Percentiles rank a stretch among this genome's conserved stretches.
Conservation (phyloP, 92 coral and sea anemone species). For the Porites rus region DNA sequence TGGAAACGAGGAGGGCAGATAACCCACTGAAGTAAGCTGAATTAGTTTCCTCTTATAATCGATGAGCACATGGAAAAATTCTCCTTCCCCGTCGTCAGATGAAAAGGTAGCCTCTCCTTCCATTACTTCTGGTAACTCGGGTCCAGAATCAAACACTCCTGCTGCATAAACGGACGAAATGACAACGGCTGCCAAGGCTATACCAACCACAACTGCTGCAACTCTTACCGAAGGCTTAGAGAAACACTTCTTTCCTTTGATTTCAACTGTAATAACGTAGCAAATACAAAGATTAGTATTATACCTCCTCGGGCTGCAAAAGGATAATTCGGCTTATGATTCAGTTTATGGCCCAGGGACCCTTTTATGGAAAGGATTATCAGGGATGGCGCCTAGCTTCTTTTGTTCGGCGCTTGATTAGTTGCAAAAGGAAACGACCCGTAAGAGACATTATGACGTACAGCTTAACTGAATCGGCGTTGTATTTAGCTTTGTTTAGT, state of each 20-base stretch:
- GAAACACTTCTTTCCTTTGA: conserved; percentile 13
- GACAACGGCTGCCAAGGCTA: conserved; percentile 15
- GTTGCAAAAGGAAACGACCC: too few species aligned
- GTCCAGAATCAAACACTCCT: conserved; percentile 43
- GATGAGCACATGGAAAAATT: conserved; percentile 46
- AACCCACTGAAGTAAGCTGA: conserved; percentile 41
- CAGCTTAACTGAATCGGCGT: too few species aligned
- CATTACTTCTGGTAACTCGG: conserved; percentile 59
- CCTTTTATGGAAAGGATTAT: too few species aligned
- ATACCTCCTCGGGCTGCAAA: too few species aligned
- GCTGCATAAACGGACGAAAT: conserved; percentile 36
- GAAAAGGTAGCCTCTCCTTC: conserved; percentile 56
- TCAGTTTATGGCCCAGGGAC: too few species aligned
- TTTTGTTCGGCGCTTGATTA: too few species aligned
- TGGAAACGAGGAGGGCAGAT: not conserved
- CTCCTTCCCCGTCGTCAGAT: conserved; percentile 38
- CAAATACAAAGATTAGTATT: too few species aligned
- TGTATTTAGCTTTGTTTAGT: too few species aligned
- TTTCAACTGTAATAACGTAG: not conserved
- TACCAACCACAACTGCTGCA: conserved; percentile 38
- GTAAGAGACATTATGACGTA: too few species aligned
- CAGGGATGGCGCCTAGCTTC: too few species aligned
- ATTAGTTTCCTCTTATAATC: conserved; percentile 49
- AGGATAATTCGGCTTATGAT: too few species aligned
- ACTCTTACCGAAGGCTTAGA: conserved; percentile 18